A percentile compares a stretch with the other conserved stretches of the same genome.
Evolutionary conservation across 35 echinoderm and acorn worm species (phyloP).

Genomic region (Eucidaris tribuloides): DNA sequence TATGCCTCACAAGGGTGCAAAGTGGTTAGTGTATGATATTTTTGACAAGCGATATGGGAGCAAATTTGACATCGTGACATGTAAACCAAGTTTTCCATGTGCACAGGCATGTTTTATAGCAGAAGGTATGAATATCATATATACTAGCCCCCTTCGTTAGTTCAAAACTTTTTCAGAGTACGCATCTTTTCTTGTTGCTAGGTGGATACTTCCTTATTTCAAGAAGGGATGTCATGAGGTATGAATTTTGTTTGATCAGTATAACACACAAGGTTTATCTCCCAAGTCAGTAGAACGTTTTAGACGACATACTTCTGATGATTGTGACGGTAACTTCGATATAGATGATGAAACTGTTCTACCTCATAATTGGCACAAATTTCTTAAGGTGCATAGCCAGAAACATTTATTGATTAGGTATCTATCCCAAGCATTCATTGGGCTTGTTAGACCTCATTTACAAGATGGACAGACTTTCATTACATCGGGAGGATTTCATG

Average conservation of each 20-base stretch:
- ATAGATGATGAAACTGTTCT: conserved; percentile 35
- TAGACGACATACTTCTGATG: conserved; percentile 15
- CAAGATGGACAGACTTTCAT: not conserved
- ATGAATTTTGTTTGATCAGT: conserved; percentile 66
- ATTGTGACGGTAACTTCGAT: not conserved
- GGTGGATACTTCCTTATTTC: conserved; percentile 39
- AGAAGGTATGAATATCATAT: conserved; percentile 73
- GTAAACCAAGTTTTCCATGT: too few species aligned
- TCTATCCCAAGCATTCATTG: not conserved
- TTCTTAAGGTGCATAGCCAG: conserved; percentile 23
- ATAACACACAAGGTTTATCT: conserved; percentile 49
- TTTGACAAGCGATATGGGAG: not conserved
- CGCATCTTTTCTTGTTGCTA: conserved; percentile 32
- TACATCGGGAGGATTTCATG: conserved; percentile 34
- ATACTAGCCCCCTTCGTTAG: conserved; percentile 29
- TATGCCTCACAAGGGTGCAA: not conserved
- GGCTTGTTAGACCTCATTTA: not conserved
- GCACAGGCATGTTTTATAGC: conserved; percentile 38
- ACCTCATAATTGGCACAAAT: conserved; percentile 41
- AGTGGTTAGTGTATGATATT: not conserved
- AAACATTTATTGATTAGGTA: conserved; percentile 22
- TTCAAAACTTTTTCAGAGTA: conserved; percentile 45
- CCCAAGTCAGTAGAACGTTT: conserved; percentile 42
- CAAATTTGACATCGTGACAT: not conserved
- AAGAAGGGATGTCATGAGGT: conserved; percentile 40